phyloP scores from a whole-genome alignment of 2,888 invertebrate species.

The Hedychridium roseum region DNA sequence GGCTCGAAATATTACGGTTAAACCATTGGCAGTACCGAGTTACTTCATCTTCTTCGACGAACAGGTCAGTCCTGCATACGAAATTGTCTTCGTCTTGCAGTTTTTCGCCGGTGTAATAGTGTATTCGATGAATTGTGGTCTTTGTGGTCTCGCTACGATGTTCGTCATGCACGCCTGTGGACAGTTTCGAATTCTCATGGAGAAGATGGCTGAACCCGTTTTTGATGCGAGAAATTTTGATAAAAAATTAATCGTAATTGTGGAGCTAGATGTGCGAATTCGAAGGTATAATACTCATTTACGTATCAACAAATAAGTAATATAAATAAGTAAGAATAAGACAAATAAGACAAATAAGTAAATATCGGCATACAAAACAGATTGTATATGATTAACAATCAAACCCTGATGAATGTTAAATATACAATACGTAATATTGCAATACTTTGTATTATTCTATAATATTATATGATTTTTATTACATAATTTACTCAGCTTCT shows the following conservation, averaged over 20 bases:
- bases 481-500: too few relatives aligned
- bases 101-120: constrained; percentile 24
- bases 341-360: too few relatives aligned
- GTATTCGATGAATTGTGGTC: constrained; percentile 28
- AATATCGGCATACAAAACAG: too few relatives aligned
- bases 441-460: too few relatives aligned
- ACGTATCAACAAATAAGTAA: constrained; percentile 35
- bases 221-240: constrained; percentile 1
- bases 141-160: constrained; percentile 34
- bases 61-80: constrained; percentile 33
- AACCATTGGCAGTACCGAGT: constrained; percentile 7
- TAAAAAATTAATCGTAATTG: constrained; percentile 8
- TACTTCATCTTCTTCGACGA: constrained; percentile 25
- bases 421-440: too few relatives aligned
- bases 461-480: too few relatives aligned
- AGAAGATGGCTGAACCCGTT: constrained; percentile 10
- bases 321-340: too few relatives aligned
- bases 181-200: constrained; percentile 34
- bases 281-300: constrained; percentile 36
- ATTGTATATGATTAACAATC: too few relatives aligned
- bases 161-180: constrained; percentile 41
- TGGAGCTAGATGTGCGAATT: constrained; percentile 26
- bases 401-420: too few relatives aligned
- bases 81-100: constrained; percentile 35
- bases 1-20: constrained; percentile 35